Percentiles rank a stretch among this genome's conserved stretches.
Conservation (phyloP, 2,797 vertebrate genomes). For the Crax fasciolata region DNA sequence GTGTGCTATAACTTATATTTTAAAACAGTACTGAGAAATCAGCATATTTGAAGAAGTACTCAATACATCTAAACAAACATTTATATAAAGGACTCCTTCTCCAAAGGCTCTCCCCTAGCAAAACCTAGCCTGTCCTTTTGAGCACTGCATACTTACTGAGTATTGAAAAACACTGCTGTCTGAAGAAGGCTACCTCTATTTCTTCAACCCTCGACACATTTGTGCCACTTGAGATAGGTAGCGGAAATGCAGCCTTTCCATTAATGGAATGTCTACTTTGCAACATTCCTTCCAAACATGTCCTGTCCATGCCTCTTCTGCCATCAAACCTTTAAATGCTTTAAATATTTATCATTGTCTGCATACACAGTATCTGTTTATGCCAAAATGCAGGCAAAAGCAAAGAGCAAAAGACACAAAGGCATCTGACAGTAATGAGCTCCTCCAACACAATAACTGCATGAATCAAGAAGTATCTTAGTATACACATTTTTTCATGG, state of each 20-base stretch:
- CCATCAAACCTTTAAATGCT: not conserved
- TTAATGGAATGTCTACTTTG: not conserved
- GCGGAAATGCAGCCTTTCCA: not conserved
- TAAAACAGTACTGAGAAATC: not conserved
- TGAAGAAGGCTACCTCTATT: not conserved
- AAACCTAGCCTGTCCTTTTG: not conserved
- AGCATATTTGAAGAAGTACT: not conserved
- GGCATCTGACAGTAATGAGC: not conserved
- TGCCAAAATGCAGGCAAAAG: not conserved
- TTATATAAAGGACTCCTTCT: not conserved
- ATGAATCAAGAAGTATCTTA: not conserved
- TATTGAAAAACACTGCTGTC: not conserved
- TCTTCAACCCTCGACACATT: not conserved
- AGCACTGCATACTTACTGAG: not conserved
- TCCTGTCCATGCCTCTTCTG: not conserved
- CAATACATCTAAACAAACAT: not conserved
- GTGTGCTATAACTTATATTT: not conserved
- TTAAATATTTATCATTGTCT: not conserved
- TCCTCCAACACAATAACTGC: not conserved
- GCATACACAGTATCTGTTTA: not conserved
- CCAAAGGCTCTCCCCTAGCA: not conserved
- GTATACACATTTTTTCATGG: not conserved
- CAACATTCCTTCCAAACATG: not conserved
- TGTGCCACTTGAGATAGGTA: not conserved
- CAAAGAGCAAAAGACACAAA: not conserved